phyloP scores from a whole-genome alignment of 35 echinoderm and acorn worm genomes.

The Patiria miniata region DNA sequence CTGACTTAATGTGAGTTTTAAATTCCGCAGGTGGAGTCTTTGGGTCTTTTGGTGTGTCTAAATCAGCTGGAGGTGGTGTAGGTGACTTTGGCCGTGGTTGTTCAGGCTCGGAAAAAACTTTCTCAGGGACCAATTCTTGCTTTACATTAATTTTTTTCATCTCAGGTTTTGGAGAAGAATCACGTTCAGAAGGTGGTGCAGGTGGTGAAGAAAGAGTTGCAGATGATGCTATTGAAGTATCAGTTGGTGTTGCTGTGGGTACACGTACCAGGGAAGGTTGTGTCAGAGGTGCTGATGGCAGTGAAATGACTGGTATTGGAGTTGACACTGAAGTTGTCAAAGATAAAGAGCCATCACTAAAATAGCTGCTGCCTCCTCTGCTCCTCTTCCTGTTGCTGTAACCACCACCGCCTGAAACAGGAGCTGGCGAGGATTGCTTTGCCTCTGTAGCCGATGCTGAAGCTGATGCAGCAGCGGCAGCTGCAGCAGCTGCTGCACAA shows the following conservation, averaged over 20 bases:
- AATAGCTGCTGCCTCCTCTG: not conserved
- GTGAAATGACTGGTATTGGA: conserved; percentile 30
- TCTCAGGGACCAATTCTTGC: not conserved
- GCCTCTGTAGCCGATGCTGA: conserved; percentile 34
- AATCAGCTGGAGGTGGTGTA: not conserved
- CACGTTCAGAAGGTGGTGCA: not conserved
- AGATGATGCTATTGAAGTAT: not conserved
- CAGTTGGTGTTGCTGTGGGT: not conserved
- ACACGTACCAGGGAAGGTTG: not conserved
- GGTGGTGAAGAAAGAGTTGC: not conserved
- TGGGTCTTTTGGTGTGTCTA: not conserved
- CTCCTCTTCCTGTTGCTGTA: not conserved
- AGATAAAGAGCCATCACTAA: not conserved
- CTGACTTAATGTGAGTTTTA: not conserved
- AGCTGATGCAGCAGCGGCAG: conserved; percentile 56
- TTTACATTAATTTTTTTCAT: not conserved
- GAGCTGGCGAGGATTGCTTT: not conserved
- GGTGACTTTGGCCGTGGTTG: not conserved
- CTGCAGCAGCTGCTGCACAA: conserved; percentile 45
- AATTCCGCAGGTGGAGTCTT: not conserved
- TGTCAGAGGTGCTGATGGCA: conserved; percentile 4
- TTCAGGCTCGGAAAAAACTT: not conserved
- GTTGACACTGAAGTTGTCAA: conserved; percentile 4
- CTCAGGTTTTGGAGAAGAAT: not conserved
- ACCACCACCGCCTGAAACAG: conserved; percentile 13